Evolutionary conservation across 2,113 vertebrate species (phyloP).

Genomic region (Aplodontia rufa): DNA sequence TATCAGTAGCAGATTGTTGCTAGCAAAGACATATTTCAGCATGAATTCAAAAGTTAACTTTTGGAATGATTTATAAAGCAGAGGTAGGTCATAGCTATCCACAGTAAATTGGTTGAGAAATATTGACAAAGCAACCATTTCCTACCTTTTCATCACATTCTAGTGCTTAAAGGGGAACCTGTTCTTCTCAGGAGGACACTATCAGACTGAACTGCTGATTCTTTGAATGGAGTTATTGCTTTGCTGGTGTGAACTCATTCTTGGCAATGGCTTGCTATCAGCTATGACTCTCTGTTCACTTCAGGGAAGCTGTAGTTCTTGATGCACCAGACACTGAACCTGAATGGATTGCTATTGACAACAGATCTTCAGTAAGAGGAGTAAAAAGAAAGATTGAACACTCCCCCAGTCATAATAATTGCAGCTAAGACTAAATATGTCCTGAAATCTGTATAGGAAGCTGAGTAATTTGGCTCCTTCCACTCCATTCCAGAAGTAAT

Average conservation of each 20-base stretch:
- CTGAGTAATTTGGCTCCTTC: neutral
- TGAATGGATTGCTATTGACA: slow-evolving; percentile 41
- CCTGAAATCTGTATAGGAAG: neutral
- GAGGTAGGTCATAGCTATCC: slow-evolving; percentile 28
- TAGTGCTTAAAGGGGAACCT: slow-evolving; percentile 15
- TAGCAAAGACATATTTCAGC: neutral
- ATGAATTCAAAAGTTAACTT: slow-evolving; percentile 60
- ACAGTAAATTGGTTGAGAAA: slow-evolving; percentile 59
- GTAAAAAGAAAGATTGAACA: slow-evolving; percentile 21
- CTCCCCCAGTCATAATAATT: neutral
- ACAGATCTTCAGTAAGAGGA: slow-evolving; percentile 30
- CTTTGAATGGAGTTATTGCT: slow-evolving; percentile 57
- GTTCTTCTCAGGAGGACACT: slow-evolving; percentile 52
- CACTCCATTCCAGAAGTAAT: neutral
- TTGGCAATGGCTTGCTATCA: slow-evolving; percentile 47
- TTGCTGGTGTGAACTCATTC: slow-evolving; percentile 62
- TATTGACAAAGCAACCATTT: slow-evolving; percentile 53
- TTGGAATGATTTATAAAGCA: slow-evolving; percentile 54
- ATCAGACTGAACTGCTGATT: slow-evolving; percentile 43
- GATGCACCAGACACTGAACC: neutral
- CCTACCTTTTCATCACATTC: neutral
- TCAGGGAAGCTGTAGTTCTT: slow-evolving; percentile 23
- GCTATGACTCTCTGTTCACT: slow-evolving; percentile 60
- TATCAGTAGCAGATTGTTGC: neutral
- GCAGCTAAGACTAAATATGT: neutral